Conservation (phyloP, 2,797 vertebrate species). For the Chelon labrosus region DNA sequence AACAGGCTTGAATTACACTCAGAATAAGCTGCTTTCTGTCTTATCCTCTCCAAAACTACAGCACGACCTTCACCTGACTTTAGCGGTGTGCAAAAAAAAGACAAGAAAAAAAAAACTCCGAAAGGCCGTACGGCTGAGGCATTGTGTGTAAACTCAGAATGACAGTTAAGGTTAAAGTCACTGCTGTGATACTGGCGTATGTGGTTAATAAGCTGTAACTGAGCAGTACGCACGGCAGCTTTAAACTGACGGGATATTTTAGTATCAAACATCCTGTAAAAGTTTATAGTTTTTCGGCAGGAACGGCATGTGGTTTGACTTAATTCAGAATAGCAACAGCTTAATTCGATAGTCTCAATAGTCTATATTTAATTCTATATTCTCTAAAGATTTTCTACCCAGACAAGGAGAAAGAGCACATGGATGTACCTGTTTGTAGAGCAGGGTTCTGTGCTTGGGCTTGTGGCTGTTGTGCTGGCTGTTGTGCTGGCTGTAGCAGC, state of each 20-base stretch:
- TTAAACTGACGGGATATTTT: constrained; percentile 18
- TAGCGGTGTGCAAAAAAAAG: constrained; percentile 19
- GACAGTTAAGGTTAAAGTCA: constrained; percentile 35
- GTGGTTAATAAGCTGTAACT: constrained; percentile 31
- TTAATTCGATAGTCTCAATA: too few species aligned
- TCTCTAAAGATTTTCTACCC: background rate
- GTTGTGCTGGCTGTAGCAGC: constrained; percentile 83
- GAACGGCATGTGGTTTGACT: background rate
- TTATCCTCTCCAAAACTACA: constrained; percentile 4
- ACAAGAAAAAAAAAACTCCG: background rate
- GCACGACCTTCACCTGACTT: constrained; percentile 54
- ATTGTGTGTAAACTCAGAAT: constrained; percentile 17
- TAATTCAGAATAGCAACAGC: background rate
- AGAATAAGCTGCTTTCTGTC: constrained; percentile 33
- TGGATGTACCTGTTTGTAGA: constrained; percentile 87
- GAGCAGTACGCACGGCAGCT: constrained; percentile 22
- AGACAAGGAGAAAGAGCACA: background rate
- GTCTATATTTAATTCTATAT: too few species aligned
- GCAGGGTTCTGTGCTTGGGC: constrained; percentile 86
- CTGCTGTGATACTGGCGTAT: constrained; percentile 2
- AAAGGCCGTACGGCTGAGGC: background rate
- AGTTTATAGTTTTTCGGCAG: background rate
- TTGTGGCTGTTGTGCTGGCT: constrained; percentile 84
- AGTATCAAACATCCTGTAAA: constrained; percentile 12
- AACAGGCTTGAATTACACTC: background rate